Base-by-base conservation (phyloP, 2,113 vertebrate genomes). In the Mobula birostris region DNA sequence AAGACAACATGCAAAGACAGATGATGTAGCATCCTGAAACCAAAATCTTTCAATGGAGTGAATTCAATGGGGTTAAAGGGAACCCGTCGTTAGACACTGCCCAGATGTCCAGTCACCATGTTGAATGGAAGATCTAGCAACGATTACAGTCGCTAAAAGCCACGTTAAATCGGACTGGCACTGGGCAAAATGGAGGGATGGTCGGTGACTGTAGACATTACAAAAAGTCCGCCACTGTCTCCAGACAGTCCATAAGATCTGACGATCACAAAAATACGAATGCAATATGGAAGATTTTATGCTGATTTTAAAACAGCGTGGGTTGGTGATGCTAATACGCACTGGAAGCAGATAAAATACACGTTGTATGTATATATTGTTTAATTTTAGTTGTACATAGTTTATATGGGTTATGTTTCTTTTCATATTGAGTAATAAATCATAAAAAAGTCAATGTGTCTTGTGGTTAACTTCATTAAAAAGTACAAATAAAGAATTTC, bases 1-100 rank as follows among this genome's bases (percentile, higher is more conserved):
- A 99, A 96, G 99, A 99, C 96, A 98, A 99, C 94, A 99, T 99
- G 98, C 99, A 99, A 97, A 99, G 99, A 98, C 98, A 98, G 96
- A 97, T 97, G 95, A 98, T 97, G 97, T 97, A 97, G 98, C 91
- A 93, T 24, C 72, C 68, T 24, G 36, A 74, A 40, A 36, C 91
- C 68, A 48, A 8, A 56, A 14, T 48, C 40, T 93, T 32, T 74
- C 70, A 56, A 72, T 92, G 88, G 88, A 91, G 61, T 70, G 66
- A 92, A 68, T 32, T 72, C 66, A 92, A 29, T 93, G 91, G 91
- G 91, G 36, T 74, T 12, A 93, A 36, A 92, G 90, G 36, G 90
- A 72, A 40, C 90, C 90, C 90, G 24, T 72, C 7, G 68, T 92
- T 92, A 24, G 32, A 61, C 66, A 92, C 27, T 92, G 90, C 68